Evolutionary conservation across 37 sponge, comb jelly and placozoan species (phyloP), one percentile per base, ranked within the genome.

Genomic region (Cliona cf. orientalis): DNA sequence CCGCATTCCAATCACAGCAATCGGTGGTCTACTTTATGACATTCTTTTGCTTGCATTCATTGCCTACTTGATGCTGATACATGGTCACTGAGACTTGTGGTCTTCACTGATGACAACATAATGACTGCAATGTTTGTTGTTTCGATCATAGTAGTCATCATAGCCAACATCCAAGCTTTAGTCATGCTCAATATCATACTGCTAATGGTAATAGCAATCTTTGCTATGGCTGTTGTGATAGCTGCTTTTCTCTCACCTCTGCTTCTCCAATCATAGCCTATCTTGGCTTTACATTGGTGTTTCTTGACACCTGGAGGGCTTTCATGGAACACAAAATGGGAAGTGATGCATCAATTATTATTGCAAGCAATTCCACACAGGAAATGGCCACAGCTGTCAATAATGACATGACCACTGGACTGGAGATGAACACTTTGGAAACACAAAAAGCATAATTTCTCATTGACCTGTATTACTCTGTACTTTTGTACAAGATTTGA

Each of bases 121-220:
- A 36, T 38, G 53, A 49, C 14, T 21, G n/a, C n/a, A 66, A 11
- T 53, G 39, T 74, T 74, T 46, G n/a, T 74, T 6, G 28, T 73
- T 67, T 37, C 57, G 35, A 25, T 69, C 1, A 2, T 49, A 25
- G 2, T 67, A 25, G 69, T 68, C 0, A 0, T 74, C 34, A 45
- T 72, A n/a, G 75, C 63, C 14, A 83, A 83, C 40, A 64, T 83
- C n/a, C 68, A 72, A 26, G 36, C 75, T 29, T 22, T 83, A 31
- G 14, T 83, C 31, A 12, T 74, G 53, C 17, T 74, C n/a, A 72
- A 62, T 65, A 2, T 74, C 9, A 4, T 46, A 49, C 29, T 46
- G 4, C 14, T 76, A 1, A 5, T 76, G 25, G 2, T n/a, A n/a
- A n/a, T n/a, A n/a, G n/a, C 66, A 1, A 1, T 60, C 23, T 2